Base-by-base conservation (phyloP, 2,888 invertebrate genomes). In the Parapristionchus giblindavisi region DNA sequence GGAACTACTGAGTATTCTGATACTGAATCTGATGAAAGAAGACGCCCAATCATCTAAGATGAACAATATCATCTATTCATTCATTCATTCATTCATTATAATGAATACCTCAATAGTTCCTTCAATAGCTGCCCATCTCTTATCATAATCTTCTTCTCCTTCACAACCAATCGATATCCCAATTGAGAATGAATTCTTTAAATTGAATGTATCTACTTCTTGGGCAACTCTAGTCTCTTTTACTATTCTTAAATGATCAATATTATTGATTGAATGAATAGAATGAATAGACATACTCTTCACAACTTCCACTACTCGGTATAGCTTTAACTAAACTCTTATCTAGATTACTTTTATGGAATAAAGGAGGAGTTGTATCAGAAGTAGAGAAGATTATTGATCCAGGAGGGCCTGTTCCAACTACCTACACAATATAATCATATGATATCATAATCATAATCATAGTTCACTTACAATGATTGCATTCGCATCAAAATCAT, bases 1-100 rank as follows among this genome's bases (percentile, higher is more conserved):
- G 87, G 87, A 14, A 84, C 77, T 5, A 87, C 86, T 8, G 84
- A 84, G 75, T 77, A 87, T 73, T 87, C 87, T 14, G 79, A 72
- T 11, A 87, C 87, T 34, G 79, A 76, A 72, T 87, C 87, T 66
- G 79, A 80, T 56, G 83, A 83, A 54, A 85, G 60, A 21, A 84
- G 81, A 65, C 81, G 81, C 14, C 80, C 63, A 29, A 86, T 77
- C 74, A 79, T 83, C 85, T 85, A 75, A 51, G 82, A 76, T 34
- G 17, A 43, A 43, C 43, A 43, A 14, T 43, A 14, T 43, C 43
- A 14, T 17, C 8, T 8, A 43, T 17, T 43, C 43, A 43, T 43
- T 43, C 43, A 14, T 17, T 43, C 11, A 43, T 8, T 43, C 8
- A 43, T 43, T 43, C 43, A 14, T 14, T 43, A 43, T 14, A 43